Percentiles rank a stretch among this genome's conserved stretches.
phyloP scores from a whole-genome alignment of 2,888 invertebrate species.

The Sussaba pulchella region DNA sequence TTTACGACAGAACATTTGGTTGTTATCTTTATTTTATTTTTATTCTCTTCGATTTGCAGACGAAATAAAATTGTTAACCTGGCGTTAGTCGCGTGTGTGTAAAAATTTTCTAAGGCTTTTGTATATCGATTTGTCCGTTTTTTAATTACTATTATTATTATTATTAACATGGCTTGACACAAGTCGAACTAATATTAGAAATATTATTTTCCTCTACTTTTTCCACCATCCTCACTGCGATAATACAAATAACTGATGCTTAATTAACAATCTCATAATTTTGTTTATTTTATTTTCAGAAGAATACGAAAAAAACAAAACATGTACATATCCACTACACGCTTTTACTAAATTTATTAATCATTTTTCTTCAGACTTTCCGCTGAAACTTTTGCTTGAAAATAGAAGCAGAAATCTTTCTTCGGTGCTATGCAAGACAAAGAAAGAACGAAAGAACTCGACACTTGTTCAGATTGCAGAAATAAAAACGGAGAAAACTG shows the following conservation, averaged over 20 bases:
- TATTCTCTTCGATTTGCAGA: not conserved
- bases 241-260: constrained; percentile 10
- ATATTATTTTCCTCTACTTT: constrained; percentile 23
- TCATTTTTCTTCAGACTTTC: constrained; percentile 6
- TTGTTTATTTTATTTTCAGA: constrained; percentile 19
- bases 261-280: constrained; percentile 36
- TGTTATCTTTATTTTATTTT: constrained; percentile 11
- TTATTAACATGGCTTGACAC: not conserved
- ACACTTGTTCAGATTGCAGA: too few species aligned
- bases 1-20: not conserved
- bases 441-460: not conserved
- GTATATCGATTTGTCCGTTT: constrained; percentile 7
- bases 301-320: constrained; percentile 12
- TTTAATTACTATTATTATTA: not conserved
- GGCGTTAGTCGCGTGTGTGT: constrained; percentile 23
- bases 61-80: constrained; percentile 27
- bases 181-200: constrained; percentile 20
- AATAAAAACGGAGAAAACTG: not conserved
- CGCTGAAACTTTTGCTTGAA: constrained; percentile 30
- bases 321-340: constrained; percentile 6
- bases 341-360: constrained; percentile 3
- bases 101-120: constrained; percentile 18
- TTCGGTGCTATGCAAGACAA: not conserved
- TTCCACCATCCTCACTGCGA: not conserved
- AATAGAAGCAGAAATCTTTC: not conserved